phyloP scores from a whole-genome alignment of 2,888 invertebrate species.

The Chloroclystis v-ata region DNA sequence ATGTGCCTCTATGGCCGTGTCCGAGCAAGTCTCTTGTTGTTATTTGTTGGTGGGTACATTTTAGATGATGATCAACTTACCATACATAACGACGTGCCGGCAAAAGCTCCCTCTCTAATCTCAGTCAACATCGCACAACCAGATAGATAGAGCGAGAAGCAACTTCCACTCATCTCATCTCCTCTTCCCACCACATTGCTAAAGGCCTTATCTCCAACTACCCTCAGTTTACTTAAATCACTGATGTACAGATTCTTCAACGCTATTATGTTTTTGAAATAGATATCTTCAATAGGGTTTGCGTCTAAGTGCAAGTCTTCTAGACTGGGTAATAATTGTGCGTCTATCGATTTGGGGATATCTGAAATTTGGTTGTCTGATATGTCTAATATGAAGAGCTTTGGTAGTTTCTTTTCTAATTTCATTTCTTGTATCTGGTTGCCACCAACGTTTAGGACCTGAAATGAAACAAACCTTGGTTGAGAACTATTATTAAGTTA shows the following conservation, averaged over 20 bases:
- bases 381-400: slow-evolving; percentile 68
- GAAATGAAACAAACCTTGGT: slow-evolving; percentile 22
- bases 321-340: slow-evolving; percentile 65
- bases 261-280: slow-evolving; percentile 65
- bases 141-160: slow-evolving; percentile 71
- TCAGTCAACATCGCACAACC: slow-evolving; percentile 59
- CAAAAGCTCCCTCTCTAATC: slow-evolving; percentile 67
- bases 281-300: slow-evolving; percentile 69
- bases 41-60: too few relatives aligned
- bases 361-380: slow-evolving; percentile 68
- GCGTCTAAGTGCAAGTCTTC: slow-evolving; percentile 71
- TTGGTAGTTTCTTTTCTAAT: slow-evolving; percentile 59
- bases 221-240: slow-evolving; percentile 49
- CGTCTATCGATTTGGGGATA: slow-evolving; percentile 65
- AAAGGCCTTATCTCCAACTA: slow-evolving; percentile 67
- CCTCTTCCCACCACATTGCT: slow-evolving; percentile 63
- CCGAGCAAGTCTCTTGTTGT: too few relatives aligned
- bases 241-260: slow-evolving; percentile 66
- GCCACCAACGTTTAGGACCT: slow-evolving; percentile 66
- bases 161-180: slow-evolving; percentile 46
- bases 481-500: too few relatives aligned
- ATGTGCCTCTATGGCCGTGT: too few relatives aligned
- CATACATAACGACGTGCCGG: slow-evolving; percentile 70
- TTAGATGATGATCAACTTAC: slow-evolving; percentile 62
- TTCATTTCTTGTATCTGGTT: slow-evolving; percentile 68